Evolutionary conservation across 2,888 invertebrate genomes (phyloP).

Genomic region (Timema cristinae): DNA sequence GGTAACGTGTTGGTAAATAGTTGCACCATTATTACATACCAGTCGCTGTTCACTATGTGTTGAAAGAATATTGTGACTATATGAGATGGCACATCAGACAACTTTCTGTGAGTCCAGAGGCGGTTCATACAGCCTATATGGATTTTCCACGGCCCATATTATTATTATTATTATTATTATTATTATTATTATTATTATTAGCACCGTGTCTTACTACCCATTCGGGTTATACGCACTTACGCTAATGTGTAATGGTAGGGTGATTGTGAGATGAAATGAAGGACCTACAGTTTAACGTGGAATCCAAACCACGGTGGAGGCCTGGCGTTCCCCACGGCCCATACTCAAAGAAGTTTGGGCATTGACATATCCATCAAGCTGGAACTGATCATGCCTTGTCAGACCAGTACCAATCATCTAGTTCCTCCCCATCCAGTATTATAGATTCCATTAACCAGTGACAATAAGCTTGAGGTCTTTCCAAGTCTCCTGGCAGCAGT

Average conservation of each 20-base stretch:
- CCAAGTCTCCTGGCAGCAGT: constrained; percentile 9
- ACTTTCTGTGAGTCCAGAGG: constrained; percentile 22
- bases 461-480: constrained; percentile 9
- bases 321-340: too few relatives aligned
- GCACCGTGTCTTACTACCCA: too few relatives aligned
- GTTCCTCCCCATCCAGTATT: constrained; percentile 14
- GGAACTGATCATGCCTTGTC: neutral
- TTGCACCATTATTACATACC: neutral
- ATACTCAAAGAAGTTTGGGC: constrained; percentile 3
- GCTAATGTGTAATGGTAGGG: too few relatives aligned
- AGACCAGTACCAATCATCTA: constrained; percentile 9
- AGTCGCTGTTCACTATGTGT: neutral
- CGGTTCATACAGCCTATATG: constrained; percentile 19
- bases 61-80: constrained; percentile 7
- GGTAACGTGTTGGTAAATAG: too few relatives aligned
- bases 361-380: neutral
- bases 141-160: constrained; percentile 10
- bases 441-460: neutral
- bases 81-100: constrained; percentile 21
- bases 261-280: too few relatives aligned
- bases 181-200: too few relatives aligned
- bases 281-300: too few relatives aligned
- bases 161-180: too few relatives aligned
- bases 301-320: too few relatives aligned
- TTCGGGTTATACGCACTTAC: too few relatives aligned